Conservation (phyloP, 2,888 invertebrate species). For the Eilema caniola region DNA sequence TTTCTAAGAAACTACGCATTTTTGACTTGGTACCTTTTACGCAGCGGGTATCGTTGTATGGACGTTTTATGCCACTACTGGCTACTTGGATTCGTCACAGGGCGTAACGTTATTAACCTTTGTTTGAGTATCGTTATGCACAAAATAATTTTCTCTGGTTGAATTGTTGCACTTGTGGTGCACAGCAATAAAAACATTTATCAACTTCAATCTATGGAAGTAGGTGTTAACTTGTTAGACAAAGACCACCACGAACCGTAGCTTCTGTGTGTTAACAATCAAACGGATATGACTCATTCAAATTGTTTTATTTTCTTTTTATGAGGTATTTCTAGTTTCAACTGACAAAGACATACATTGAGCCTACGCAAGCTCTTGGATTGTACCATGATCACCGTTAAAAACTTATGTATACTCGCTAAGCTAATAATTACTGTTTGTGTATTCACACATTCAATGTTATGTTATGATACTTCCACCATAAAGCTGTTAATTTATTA, state of each 20-base stretch:
- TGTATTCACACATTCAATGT: background rate
- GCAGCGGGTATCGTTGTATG: conserved; percentile 49
- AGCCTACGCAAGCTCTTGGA: conserved; percentile 26
- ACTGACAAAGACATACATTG: conserved; percentile 31
- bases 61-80: conserved; percentile 54
- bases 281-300: conserved; percentile 61
- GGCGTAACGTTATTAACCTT: conserved; percentile 67
- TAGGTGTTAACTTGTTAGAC: conserved; percentile 73
- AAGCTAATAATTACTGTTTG: conserved; percentile 9
- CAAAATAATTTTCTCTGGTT: conserved; percentile 78
- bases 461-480: background rate
- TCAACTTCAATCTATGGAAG: conserved; percentile 59
- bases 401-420: conserved; percentile 5
- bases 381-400: conserved; percentile 13
- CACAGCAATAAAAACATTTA: conserved; percentile 72
- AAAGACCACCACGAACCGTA: conserved; percentile 70
- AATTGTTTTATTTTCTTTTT: conserved; percentile 53
- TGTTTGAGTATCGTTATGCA: conserved; percentile 78
- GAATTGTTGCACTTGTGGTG: conserved; percentile 72
- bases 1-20: conserved; percentile 34
- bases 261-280: conserved; percentile 68
- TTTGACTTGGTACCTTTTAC: conserved; percentile 28
- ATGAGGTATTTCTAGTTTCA: conserved; percentile 45
- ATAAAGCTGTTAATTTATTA: background rate
- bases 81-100: conserved; percentile 74